Evolutionary conservation across 2,888 invertebrate species (phyloP), one percentile per base, ranked within the genome.

Genomic region (Selenia dentaria): DNA sequence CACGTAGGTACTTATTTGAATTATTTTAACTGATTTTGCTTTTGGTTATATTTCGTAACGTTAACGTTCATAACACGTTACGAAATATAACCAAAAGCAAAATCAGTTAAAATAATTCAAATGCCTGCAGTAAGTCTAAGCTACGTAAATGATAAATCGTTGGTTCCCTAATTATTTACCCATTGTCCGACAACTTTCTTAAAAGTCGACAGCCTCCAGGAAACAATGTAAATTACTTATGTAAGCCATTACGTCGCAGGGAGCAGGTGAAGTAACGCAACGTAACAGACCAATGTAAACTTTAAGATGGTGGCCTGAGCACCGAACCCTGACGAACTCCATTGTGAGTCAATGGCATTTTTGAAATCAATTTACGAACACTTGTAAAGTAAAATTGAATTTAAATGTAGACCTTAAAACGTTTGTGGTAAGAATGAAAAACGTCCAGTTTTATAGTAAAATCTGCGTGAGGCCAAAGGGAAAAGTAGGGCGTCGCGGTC

Each of bases 401-500:
- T 52, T 46, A 46, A 72, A 59, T 62, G 43, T 62, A 53, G 41
- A 51, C 66, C 52, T 59, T 74, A 73, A 51, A 51, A 8, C 2
- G 4, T 32, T 46, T 6, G 20, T 1, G 39, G 57, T 68, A 77
- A 64, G 60, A 52, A 43, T 56, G 53, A 57, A 45, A 59, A 57
- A 49, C 35, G 33, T 34, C 48, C 53, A 39, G 18, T 42, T 47
- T 35, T 31, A 33, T 26, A 6, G 20, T 45, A 54, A 51, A 66
- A 55, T 42, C 57, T 54, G 49, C 58, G 59, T 53, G 61, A 58
- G 55, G 66, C 56, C 56, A 58, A 57, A 58, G 58, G 68, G 73
- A 78, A 79, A 81, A 79, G 75, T 79, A 73, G 80, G 73, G 68
- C 80, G 71, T 55, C 53, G 67, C 64, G 65, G 69, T 80, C 82